Conservation (phyloP, 2,888 invertebrate species). For the Zaprionus obscuricornis region DNA sequence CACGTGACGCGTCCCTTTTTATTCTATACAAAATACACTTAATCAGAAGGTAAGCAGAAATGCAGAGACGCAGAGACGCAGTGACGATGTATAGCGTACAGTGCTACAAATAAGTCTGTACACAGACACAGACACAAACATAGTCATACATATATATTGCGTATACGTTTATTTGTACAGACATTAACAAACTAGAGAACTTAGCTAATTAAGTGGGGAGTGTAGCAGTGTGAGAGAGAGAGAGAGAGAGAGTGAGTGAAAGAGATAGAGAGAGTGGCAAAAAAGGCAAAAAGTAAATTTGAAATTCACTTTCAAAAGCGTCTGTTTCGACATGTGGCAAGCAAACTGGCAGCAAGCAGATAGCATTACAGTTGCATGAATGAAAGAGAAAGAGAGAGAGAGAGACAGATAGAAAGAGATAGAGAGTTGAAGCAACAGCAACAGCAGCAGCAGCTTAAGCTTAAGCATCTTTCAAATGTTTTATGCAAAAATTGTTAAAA, state of each 20-base stretch:
- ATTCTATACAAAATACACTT: constrained; percentile 39
- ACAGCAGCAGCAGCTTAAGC: constrained; percentile 5
- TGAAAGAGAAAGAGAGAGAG: background rate
- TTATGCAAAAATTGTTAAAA: constrained; percentile 76
- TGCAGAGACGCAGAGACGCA: background rate
- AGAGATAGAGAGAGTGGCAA: background rate
- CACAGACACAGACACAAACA: background rate
- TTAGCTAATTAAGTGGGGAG: constrained; percentile 42
- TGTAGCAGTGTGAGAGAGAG: background rate
- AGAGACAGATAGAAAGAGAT: background rate
- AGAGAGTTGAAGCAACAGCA: background rate
- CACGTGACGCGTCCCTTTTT: constrained; percentile 66
- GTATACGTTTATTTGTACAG: background rate
- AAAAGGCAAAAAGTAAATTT: constrained; percentile 35
- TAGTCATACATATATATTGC: background rate
- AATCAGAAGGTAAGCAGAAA: constrained; percentile 62
- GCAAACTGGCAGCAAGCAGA: background rate
- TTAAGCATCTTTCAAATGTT: constrained; percentile 66
- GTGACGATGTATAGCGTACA: background rate
- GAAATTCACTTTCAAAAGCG: constrained; percentile 59
- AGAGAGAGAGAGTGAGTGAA: background rate
- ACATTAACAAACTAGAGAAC: constrained; percentile 16
- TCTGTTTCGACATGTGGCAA: constrained; percentile 37
- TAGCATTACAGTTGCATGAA: constrained; percentile 1
- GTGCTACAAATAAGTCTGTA: constrained; percentile 3